These are phyloP conservation scores for Excalfactoria chinensis DNA, from an alignment of 2,113 vertebrate genomes.

Conservation along the genomic window DNA sequence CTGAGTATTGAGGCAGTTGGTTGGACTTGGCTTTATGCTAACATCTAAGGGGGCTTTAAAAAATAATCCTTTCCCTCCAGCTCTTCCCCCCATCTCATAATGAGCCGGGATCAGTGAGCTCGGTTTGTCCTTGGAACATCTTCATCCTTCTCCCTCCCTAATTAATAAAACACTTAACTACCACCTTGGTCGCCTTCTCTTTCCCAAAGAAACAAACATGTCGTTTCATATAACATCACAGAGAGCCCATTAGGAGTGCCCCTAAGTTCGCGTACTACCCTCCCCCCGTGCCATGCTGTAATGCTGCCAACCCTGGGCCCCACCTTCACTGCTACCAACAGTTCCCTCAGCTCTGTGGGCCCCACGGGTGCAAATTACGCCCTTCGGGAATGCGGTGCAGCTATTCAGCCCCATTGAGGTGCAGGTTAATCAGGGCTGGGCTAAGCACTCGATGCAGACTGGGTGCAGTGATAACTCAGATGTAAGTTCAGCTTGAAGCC, in stretches of 20 bases:
- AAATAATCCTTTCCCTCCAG: neutral
- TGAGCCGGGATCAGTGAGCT: neutral
- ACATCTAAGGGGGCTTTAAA: neutral
- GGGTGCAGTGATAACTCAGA: neutral
- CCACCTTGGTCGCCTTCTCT: neutral
- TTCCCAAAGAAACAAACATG: neutral
- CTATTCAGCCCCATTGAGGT: neutral
- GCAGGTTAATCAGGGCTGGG: neutral
- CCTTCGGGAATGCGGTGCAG: fast-evolving
- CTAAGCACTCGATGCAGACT: neutral
- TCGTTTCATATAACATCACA: neutral
- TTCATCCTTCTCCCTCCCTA: neutral
- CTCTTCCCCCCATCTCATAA: neutral
- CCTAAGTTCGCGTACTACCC: neutral
- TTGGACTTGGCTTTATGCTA: fast-evolving
- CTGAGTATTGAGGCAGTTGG: neutral
- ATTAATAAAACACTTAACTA: conserved; percentile 41
- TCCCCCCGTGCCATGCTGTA: neutral
- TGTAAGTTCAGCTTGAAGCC: neutral
- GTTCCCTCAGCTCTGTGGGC: neutral
- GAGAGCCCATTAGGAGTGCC: neutral
- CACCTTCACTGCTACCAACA: neutral
- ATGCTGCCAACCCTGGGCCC: neutral
- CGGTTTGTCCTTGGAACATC: neutral
- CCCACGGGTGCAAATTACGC: neutral